These are phyloP conservation scores for Bufotes viridis DNA, from an alignment of 2,797 vertebrate species.

Conservation along the genomic window DNA sequence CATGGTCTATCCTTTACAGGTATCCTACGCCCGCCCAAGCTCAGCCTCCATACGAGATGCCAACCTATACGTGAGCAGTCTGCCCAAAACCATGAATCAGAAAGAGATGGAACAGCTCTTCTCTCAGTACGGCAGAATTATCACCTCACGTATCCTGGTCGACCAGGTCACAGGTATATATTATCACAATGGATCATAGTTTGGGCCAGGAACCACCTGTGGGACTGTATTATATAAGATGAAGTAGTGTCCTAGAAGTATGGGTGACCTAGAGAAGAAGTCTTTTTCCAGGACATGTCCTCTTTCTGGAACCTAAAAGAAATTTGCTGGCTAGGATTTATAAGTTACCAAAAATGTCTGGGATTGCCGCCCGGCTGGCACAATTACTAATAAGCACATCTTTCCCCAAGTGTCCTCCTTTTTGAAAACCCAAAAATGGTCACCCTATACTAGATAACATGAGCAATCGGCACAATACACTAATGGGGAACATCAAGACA, in stretches of 20 bases:
- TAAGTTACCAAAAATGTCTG: no score
- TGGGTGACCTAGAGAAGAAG: no score
- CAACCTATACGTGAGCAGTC: slow-evolving; percentile 94
- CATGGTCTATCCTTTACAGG: slow-evolving; percentile 71
- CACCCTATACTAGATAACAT: no score
- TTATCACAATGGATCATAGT: no score
- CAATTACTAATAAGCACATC: no score
- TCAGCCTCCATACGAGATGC: slow-evolving; percentile 95
- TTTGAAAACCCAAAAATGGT: no score
- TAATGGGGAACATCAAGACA: background rate
- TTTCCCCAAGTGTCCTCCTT: no score
- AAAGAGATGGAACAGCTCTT: slow-evolving; percentile 98
- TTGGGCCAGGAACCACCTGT: background rate
- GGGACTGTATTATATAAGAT: background rate
- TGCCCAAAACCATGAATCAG: slow-evolving; percentile 96
- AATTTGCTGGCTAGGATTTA: no score
- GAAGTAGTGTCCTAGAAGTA: background rate
- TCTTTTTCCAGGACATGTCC: no score
- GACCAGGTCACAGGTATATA: slow-evolving; percentile 86
- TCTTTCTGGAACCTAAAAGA: no score
- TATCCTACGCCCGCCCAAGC: slow-evolving; percentile 93
- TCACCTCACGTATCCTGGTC: slow-evolving; percentile 94
- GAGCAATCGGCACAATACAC: no score
- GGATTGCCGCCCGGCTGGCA: no score
- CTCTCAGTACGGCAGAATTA: slow-evolving; percentile 94